These are phyloP conservation scores for Sinosuthora webbiana DNA, from an alignment of 2,113 vertebrate genomes.

Conservation along the genomic window DNA sequence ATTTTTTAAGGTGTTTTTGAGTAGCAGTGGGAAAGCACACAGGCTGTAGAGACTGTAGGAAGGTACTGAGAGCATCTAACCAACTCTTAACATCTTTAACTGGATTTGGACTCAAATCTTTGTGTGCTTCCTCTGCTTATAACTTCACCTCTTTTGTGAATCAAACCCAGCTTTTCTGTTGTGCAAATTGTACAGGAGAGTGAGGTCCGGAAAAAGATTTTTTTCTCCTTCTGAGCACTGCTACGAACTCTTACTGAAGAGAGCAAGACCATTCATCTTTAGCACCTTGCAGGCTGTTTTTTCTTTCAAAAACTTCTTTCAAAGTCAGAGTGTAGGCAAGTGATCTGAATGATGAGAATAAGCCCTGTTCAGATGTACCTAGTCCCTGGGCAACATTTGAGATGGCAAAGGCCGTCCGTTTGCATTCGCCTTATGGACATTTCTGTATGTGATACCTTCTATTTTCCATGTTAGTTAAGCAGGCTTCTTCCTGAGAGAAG, in stretches of 20 bases:
- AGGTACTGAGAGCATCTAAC: neutral
- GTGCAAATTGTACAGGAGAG: neutral
- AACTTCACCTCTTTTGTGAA: slow-evolving; percentile 2
- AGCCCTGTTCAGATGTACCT: neutral
- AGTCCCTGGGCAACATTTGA: neutral
- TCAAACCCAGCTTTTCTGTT: slow-evolving; percentile 6
- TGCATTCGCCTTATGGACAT: rapidly evolving
- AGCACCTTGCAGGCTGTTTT: slow-evolving; percentile 5
- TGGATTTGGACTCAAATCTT: neutral
- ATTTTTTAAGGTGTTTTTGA: slow-evolving; percentile 16
- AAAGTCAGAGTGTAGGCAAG: neutral
- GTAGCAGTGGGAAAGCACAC: neutral
- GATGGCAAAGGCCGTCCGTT: neutral
- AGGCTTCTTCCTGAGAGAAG: neutral
- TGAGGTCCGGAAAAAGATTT: neutral
- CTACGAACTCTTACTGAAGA: neutral
- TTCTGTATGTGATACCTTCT: neutral
- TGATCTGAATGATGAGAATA: neutral
- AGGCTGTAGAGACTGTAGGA: neutral
- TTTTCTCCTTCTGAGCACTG: neutral
- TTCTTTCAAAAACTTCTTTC: slow-evolving; percentile 30
- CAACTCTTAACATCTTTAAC: neutral
- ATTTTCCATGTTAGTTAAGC: neutral
- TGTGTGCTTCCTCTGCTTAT: neutral
- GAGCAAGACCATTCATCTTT: neutral